phyloP scores from a whole-genome alignment of 2,113 vertebrate species.

The Odontesthes bonariensis region DNA sequence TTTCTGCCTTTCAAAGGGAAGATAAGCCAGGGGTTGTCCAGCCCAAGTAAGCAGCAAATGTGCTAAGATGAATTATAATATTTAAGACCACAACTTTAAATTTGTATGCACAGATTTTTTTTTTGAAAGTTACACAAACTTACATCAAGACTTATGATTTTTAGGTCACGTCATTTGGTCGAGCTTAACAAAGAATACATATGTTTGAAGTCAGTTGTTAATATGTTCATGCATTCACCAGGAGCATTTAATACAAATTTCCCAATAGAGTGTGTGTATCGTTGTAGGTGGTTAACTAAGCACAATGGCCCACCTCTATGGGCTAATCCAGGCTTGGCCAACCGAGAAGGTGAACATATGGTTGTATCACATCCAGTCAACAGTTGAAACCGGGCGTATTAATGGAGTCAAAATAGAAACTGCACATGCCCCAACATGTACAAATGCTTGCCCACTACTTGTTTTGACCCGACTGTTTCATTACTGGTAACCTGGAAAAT shows the following conservation, averaged over 20 bases:
- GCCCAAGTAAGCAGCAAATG: too few species aligned
- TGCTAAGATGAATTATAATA: too few species aligned
- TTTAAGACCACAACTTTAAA: too few species aligned
- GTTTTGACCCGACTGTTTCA: background rate
- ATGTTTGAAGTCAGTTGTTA: too few species aligned
- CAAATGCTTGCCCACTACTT: background rate
- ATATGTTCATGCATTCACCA: background rate
- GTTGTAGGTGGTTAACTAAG: background rate
- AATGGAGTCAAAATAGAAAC: constrained; percentile 15
- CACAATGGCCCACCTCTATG: background rate
- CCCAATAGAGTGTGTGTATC: background rate
- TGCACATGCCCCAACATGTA: background rate
- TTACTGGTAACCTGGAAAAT: background rate
- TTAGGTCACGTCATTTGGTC: too few species aligned
- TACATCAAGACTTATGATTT: too few species aligned
- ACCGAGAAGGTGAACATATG: background rate
- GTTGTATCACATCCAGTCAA: background rate
- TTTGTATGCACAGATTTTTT: too few species aligned
- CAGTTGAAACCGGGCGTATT: background rate
- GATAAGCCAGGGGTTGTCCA: too few species aligned
- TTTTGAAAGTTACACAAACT: too few species aligned
- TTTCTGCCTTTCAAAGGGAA: too few species aligned
- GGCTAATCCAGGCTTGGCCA: background rate
- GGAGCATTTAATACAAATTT: background rate
- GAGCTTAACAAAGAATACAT: too few species aligned